Conservation (phyloP, 2,888 invertebrate genomes). For the Apamea epomidion region DNA sequence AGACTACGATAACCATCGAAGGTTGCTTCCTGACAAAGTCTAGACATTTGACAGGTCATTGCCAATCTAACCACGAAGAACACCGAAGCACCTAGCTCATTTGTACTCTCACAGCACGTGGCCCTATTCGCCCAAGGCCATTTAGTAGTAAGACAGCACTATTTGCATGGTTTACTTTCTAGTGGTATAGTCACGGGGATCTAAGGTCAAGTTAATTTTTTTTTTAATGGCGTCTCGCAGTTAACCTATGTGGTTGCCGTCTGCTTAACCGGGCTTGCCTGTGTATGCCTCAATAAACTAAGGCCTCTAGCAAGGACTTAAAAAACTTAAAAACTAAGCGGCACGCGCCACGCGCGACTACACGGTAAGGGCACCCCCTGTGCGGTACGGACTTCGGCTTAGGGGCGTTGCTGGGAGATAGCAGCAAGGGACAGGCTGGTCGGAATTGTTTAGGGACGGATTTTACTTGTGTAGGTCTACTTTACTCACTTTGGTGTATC, state of each 20-base stretch:
- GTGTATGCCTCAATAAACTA: too few species aligned
- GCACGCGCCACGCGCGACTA: too few species aligned
- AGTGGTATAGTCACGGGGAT: not conserved
- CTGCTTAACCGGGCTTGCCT: too few species aligned
- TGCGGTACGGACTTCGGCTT: too few species aligned
- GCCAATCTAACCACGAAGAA: conserved; percentile 45
- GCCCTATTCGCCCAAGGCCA: conserved; percentile 45
- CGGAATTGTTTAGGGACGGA: too few species aligned
- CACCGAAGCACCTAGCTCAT: not conserved
- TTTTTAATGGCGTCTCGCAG: too few species aligned
- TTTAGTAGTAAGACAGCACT: conserved; percentile 16
- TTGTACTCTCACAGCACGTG: conserved; percentile 27
- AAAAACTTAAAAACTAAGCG: too few species aligned
- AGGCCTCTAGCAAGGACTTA: too few species aligned
- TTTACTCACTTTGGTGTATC: not conserved
- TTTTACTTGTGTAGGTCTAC: not conserved
- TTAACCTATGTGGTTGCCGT: too few species aligned
- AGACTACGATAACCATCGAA: conserved; percentile 42
- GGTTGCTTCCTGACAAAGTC: conserved; percentile 47
- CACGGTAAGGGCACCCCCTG: too few species aligned
- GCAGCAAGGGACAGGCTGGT: too few species aligned
- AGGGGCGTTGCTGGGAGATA: too few species aligned
- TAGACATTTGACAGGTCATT: conserved; percentile 51
- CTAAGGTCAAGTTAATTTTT: not conserved
- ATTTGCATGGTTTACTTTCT: conserved; percentile 31